These are phyloP conservation scores for Scolopax rusticola DNA, from an alignment of 2,797 vertebrate species.

Conservation along the genomic window DNA sequence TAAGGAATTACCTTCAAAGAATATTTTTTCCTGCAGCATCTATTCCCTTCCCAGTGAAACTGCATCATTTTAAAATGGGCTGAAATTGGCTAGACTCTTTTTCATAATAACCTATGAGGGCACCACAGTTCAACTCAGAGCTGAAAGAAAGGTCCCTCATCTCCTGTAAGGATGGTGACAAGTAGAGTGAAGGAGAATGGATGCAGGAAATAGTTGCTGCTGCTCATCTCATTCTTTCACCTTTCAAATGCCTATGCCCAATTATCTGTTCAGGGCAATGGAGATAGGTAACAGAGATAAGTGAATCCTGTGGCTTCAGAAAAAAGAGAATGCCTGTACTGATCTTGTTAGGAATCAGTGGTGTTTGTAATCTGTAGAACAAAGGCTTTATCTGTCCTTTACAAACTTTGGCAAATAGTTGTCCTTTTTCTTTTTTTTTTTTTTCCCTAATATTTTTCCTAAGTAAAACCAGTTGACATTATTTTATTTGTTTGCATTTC, in stretches of 20 bases:
- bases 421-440: rapidly evolving
- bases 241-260: background rate
- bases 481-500: background rate
- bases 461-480: background rate
- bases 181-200: conserved; percentile 24
- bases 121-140: background rate
- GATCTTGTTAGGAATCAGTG: background rate
- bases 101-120: background rate
- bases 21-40: background rate
- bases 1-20: background rate
- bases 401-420: background rate
- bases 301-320: background rate
- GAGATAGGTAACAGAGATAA: background rate
- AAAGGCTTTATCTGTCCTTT: background rate
- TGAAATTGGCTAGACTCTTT: background rate
- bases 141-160: background rate
- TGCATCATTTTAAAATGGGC: background rate
- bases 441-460: background rate
- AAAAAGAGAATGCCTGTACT: background rate
- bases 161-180: background rate
- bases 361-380: background rate
- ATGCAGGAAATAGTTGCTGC: background rate
- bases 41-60: background rate
- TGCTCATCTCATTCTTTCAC: background rate
- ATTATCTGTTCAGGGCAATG: background rate